phyloP scores from a whole-genome alignment of 2,888 invertebrate genomes.

The Lasioglossum marginatum region DNA sequence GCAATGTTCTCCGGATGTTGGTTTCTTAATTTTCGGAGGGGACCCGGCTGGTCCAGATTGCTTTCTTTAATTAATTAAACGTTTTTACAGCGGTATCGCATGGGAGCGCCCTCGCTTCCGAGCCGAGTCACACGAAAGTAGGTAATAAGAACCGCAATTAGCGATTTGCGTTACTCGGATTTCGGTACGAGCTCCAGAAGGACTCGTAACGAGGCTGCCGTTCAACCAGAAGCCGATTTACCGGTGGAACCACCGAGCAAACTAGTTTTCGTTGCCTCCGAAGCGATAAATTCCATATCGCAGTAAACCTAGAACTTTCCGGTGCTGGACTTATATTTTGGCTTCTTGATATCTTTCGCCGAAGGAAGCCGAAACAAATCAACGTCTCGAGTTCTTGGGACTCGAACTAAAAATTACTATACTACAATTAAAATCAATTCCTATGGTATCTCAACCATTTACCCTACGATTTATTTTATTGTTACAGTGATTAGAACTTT shows the following conservation, averaged over 20 bases:
- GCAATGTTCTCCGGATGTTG: neutral
- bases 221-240: neutral
- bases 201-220: neutral
- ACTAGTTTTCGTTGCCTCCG: neutral
- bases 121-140: constrained; percentile 15
- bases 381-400: neutral
- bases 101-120: constrained; percentile 13
- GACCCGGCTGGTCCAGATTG: neutral
- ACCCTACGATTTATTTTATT: too few relatives aligned
- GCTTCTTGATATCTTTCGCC: neutral
- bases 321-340: neutral
- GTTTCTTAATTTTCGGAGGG: neutral
- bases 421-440: neutral
- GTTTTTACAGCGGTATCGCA: constrained; percentile 14
- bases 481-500: too few relatives aligned
- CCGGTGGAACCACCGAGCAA: neutral
- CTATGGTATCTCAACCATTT: too few relatives aligned
- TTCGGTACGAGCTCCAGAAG: neutral
- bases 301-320: neutral
- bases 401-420: neutral
- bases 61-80: constrained; percentile 38
- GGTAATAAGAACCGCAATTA: constrained; percentile 46
- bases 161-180: constrained; percentile 30
- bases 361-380: neutral
- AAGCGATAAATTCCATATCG: neutral